Evolutionary conservation across 2,888 invertebrate genomes (phyloP).

Genomic region (Sesia bembeciformis): DNA sequence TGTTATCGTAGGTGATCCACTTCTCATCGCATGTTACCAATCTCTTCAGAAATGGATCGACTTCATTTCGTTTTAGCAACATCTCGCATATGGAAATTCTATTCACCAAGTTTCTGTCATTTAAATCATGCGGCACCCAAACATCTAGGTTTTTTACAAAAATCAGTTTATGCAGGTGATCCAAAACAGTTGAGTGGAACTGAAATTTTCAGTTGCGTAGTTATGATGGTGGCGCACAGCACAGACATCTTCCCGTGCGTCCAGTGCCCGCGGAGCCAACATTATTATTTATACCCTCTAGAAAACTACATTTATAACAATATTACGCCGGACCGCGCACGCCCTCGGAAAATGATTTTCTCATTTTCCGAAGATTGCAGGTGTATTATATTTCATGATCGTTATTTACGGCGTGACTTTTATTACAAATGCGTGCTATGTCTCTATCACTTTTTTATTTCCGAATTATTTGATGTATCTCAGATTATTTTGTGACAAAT

Average conservation of each 20-base stretch:
- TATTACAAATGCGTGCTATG: constrained; percentile 74
- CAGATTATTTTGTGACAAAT: constrained; percentile 55
- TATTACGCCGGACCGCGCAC: constrained; percentile 71
- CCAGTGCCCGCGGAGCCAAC: constrained; percentile 42
- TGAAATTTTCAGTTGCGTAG: neutral
- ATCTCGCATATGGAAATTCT: too few relatives aligned
- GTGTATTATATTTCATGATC: constrained; percentile 75
- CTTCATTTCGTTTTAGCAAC: too few relatives aligned
- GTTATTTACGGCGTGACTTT: constrained; percentile 73
- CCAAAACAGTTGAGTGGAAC: too few relatives aligned
- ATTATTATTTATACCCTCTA: constrained; percentile 70
- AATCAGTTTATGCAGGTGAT: too few relatives aligned
- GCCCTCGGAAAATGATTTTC: constrained; percentile 72
- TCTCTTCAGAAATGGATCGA: too few relatives aligned
- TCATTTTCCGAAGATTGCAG: constrained; percentile 74
- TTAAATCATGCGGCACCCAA: too few relatives aligned
- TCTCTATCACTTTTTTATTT: constrained; percentile 72
- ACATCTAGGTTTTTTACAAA: too few relatives aligned
- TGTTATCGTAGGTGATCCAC: too few relatives aligned
- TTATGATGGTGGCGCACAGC: neutral
- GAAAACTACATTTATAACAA: constrained; percentile 74
- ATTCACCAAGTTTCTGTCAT: too few relatives aligned
- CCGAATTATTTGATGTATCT: constrained; percentile 62
- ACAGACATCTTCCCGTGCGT: constrained; percentile 11
- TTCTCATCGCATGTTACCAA: too few relatives aligned